phyloP scores from a whole-genome alignment of 2,113 vertebrate species.

The Nibea albiflora region DNA sequence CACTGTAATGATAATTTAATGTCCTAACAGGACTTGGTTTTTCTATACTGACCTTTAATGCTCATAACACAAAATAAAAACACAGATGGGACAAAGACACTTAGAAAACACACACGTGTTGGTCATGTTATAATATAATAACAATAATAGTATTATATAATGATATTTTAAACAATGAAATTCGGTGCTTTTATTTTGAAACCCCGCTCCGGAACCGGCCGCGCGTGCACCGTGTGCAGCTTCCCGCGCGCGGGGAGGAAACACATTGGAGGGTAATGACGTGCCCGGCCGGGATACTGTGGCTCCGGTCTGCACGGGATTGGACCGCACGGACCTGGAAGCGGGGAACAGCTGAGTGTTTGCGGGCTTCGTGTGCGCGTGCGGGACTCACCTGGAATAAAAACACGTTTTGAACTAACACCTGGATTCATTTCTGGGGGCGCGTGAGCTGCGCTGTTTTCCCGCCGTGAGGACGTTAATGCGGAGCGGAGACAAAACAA shows the following conservation, averaged over 20 bases:
- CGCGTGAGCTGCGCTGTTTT: too few relatives aligned
- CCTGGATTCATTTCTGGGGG: neutral
- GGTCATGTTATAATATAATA: too few relatives aligned
- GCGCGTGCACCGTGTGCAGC: fast-evolving
- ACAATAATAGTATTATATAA: too few relatives aligned
- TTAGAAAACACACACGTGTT: too few relatives aligned
- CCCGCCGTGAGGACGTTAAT: too few relatives aligned
- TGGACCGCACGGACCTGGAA: conserved; percentile 52
- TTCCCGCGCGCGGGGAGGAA: neutral
- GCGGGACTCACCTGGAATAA: neutral
- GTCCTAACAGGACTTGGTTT: too few relatives aligned
- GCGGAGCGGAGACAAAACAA: conserved; percentile 56
- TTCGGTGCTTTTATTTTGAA: conserved; percentile 52
- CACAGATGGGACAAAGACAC: too few relatives aligned
- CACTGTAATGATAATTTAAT: too few relatives aligned
- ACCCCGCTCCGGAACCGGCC: neutral
- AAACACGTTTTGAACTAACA: neutral
- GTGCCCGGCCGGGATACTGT: conserved; percentile 61
- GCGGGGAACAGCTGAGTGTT: conserved; percentile 35
- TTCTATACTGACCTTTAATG: too few relatives aligned
- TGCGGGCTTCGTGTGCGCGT: neutral
- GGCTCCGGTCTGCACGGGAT: conserved; percentile 58
- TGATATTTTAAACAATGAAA: too few relatives aligned
- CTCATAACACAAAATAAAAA: too few relatives aligned
- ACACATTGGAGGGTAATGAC: conserved; percentile 33